Evolutionary conservation across 2,888 invertebrate genomes (phyloP), one percentile per base, ranked within the genome.

Genomic region (Sarcophaga rosellei): DNA sequence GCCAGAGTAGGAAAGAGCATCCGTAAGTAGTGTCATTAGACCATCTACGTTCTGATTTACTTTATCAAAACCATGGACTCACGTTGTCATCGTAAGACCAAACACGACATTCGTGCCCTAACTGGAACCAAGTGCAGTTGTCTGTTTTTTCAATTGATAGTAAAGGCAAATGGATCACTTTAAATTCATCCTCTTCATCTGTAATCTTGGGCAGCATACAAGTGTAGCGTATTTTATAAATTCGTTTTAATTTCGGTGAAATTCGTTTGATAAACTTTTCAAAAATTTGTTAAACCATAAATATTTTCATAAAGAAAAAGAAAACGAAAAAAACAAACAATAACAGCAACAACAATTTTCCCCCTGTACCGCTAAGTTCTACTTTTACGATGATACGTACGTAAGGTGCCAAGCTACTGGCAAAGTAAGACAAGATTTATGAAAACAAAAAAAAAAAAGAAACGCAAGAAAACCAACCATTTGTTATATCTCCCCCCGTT

Each of bases 351-450:
- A 35, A 11, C 12, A 45, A 62, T 68, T 70, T 47, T 65, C 35
- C 86, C 81, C 68, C 59, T 70, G 35, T 45, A 20, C 83, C 86
- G 80, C 86, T 12, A 65, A 83, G 86, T 86, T 84, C 86, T 83
- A 86, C 83, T 86, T n/a, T n/a, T 86, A 76, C 68, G 12, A 5
- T 63, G 66, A 8, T 35, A 35, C 35, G 35, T 35, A 35, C 8
- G 35, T 35, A 2, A 2, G 35, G 35, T 61, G 25, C 47, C 70
- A 62, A 66, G 65, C 59, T 35, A 45, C 59, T 75, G 75, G 21
- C 35, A 61, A 20, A 63, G 44, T 61, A 69, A 84, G 78, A 79
- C 78, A 53, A 69, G 78, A 63, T 78, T 83, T 83, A 47, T 17
- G 63, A 21, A 47, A 47, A 75, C 53, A 47, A 65, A 23, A 47